Evolutionary conservation across 64 coral and sea anemone genomes (phyloP), one percentile per base, ranked within the genome.

Genomic region (Trachythela sp.): DNA sequence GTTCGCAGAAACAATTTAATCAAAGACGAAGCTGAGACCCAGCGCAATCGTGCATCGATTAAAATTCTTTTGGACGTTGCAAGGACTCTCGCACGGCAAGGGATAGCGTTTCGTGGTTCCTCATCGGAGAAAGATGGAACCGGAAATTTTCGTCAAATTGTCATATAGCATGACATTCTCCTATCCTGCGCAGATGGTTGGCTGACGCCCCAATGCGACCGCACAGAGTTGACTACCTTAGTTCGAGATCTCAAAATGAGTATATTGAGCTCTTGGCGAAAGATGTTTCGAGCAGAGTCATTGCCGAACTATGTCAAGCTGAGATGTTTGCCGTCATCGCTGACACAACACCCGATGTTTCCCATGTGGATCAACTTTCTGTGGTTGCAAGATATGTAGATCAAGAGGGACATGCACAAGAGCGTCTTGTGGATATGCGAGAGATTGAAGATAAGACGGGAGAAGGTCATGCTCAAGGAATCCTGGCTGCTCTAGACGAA

Each of bases 291-390:
- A 18, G 17, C 31, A 58, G 31, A 39, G 71, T 77, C 2, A n/a
- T 77, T 5, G 2, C 71, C 24, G 71, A 77, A 77, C 7, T 77
- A 27, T 3, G 31, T 77, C 4, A 77, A 77, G n/a, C 71, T 77
- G 31, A 77, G 31, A 77, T 77, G 71, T 77, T 77, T 27, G 71
- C 71, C 30, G 31, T 27, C 71, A 77, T 77, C 31, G 71, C 71
- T 77, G 71, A 77, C 24, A 77, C 31, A 35, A 77, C 71, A 77
- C 71, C 71, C 71, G 71, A 77, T 77, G 71, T 77, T 27, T 77
- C 71, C 1, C 71, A 77, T 18, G 17, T 77, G 24, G 71, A 77
- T 77, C 71, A 77, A 77, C 71, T 77, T 77, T 77, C 71, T 77
- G 71, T 77, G 71, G 71, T 77, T 32, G 71, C 31, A 32, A 3